A percentile compares a stretch with the other conserved stretches of the same genome.
Evolutionary conservation across 1,140 invertebrate species (phyloP).

Genomic region (Phortica variegata): DNA sequence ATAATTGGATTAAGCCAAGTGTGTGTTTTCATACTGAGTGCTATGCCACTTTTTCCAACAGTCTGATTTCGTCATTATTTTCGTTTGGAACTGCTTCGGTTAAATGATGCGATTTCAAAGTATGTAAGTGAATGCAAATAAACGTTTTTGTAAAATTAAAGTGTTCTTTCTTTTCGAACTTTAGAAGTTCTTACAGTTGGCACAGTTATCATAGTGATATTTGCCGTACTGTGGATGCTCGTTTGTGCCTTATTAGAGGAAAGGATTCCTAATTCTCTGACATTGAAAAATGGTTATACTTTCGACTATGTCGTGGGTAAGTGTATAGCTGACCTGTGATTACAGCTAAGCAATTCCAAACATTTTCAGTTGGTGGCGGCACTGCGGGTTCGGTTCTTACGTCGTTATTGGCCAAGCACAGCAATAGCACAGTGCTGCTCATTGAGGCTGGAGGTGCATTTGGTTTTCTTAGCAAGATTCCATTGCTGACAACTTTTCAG

Average conservation of each 20-base stretch:
- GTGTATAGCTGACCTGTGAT: conserved; percentile 3
- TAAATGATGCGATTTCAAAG: conserved; percentile 37
- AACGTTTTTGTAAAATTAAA: not conserved
- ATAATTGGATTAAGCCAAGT: conserved; percentile 36
- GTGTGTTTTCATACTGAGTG: conserved; percentile 1
- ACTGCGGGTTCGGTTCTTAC: conserved; percentile 79
- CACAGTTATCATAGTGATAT: conserved; percentile 24
- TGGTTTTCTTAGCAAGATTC: conserved; percentile 63
- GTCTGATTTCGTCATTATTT: conserved; percentile 33
- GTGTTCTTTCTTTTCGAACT: not conserved
- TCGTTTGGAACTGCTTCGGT: not conserved
- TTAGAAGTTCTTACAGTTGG: conserved; percentile 37
- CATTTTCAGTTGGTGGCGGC: conserved; percentile 71
- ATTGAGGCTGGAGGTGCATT: conserved; percentile 73
- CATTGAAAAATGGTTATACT: conserved; percentile 17
- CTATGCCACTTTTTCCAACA: conserved; percentile 9
- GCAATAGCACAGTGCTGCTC: conserved; percentile 64
- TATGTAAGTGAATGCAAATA: conserved; percentile 1
- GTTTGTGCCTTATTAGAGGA: conserved; percentile 28
- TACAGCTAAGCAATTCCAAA: not conserved
- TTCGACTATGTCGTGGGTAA: conserved; percentile 53
- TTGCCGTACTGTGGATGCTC: conserved; percentile 30
- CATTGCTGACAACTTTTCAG: conserved; percentile 65
- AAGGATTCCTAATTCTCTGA: conserved; percentile 31
- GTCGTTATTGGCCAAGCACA: conserved; percentile 64